phyloP scores from a whole-genome alignment of 2,797 vertebrate genomes.

The Ptychobarbus kaznakovi region DNA sequence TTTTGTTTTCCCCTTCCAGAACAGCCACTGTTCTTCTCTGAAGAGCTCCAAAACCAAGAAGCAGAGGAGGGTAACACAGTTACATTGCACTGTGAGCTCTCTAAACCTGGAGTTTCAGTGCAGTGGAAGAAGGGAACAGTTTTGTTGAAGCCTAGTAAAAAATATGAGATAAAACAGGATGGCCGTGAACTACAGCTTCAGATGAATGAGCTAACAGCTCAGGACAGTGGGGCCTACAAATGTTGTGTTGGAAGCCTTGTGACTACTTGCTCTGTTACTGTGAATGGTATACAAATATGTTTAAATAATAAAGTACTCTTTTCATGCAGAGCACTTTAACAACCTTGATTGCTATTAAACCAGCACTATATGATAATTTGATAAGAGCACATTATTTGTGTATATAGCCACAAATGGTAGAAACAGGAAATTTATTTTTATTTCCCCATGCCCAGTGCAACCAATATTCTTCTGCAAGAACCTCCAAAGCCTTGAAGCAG shows the following conservation, averaged over 20 bases:
- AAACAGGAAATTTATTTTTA: background rate
- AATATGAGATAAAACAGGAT: slow-evolving; percentile 45
- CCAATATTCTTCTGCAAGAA: slow-evolving; percentile 14
- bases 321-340: background rate
- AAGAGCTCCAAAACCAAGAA: slow-evolving; percentile 25
- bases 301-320: background rate
- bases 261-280: slow-evolving; percentile 52
- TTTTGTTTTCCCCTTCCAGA: slow-evolving; percentile 23
- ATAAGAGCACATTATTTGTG: background rate
- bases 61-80: slow-evolving; percentile 6
- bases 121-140: slow-evolving; percentile 49
- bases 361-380: background rate
- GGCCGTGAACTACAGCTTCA: slow-evolving; percentile 34
- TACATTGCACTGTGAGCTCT: slow-evolving; percentile 41
- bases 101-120: slow-evolving; percentile 23
- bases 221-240: slow-evolving; percentile 46
- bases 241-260: slow-evolving; percentile 49
- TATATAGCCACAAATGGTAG: background rate
- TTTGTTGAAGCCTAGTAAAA: slow-evolving; percentile 30
- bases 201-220: slow-evolving; percentile 16
- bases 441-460: slow-evolving; percentile 52
- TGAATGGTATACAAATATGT: slow-evolving; percentile 64
- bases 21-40: slow-evolving; percentile 3
- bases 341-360: background rate
- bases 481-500: slow-evolving; percentile 63